A percentile compares a stretch with the other conserved stretches of the same genome.
These are phyloP conservation scores for Rhagophthalmus giganteus DNA, from an alignment of 2,888 invertebrate species.

Conservation along the genomic window DNA sequence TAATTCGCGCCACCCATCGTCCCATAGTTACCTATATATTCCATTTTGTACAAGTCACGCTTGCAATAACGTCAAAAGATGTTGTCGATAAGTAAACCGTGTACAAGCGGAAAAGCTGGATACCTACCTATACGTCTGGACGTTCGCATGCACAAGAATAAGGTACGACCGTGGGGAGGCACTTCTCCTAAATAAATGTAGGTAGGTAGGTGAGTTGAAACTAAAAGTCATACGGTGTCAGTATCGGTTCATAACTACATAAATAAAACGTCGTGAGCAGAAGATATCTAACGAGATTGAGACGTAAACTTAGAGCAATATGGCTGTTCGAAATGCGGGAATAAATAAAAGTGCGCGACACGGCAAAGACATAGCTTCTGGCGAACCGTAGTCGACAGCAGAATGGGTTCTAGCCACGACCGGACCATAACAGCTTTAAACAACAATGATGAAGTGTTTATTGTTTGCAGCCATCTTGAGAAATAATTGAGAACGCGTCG, in stretches of 20 bases:
- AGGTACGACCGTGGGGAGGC: too few species aligned
- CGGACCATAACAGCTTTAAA: slow-evolving; percentile 41
- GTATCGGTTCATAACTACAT: slow-evolving; percentile 24
- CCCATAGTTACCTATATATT: too few species aligned
- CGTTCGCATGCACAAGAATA: too few species aligned
- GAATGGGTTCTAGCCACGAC: slow-evolving; percentile 52
- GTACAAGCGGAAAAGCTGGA: too few species aligned
- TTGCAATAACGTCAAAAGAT: too few species aligned
- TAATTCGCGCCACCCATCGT: too few species aligned
- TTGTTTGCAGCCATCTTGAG: slow-evolving; percentile 34
- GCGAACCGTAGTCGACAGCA: slow-evolving; percentile 47
- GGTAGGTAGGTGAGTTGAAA: slow-evolving; percentile 16
- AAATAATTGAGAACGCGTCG: slow-evolving; percentile 33
- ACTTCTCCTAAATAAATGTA: slow-evolving; percentile 5
- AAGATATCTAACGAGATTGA: slow-evolving; percentile 25
- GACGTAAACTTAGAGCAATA: slow-evolving; percentile 30
- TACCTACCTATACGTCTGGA: too few species aligned
- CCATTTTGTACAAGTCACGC: too few species aligned
- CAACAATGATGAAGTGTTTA: slow-evolving; percentile 40
- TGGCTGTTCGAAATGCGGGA: slow-evolving; percentile 29
- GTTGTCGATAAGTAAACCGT: too few species aligned
- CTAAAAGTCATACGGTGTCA: slow-evolving; percentile 24
- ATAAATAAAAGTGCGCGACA: slow-evolving; percentile 42
- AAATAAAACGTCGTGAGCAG: slow-evolving; percentile 29
- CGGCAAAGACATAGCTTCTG: slow-evolving; percentile 50